These are phyloP conservation scores for Drosophila prosaltans DNA, from an alignment of 1,140 invertebrate genomes.

Conservation along the genomic window DNA sequence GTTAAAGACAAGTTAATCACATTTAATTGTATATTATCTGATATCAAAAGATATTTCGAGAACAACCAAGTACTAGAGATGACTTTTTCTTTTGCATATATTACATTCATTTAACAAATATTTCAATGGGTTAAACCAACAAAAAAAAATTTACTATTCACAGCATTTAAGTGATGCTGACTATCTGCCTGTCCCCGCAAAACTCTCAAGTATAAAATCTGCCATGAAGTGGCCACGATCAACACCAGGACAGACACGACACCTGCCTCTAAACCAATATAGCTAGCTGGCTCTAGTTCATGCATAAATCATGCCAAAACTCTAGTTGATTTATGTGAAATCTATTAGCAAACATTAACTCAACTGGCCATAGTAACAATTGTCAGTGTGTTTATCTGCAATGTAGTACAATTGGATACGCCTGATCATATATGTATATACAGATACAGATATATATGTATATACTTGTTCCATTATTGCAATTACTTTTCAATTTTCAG, in stretches of 20 bases:
- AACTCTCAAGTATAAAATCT: conserved; percentile 11
- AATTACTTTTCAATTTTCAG: conserved; percentile 43
- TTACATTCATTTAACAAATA: too few species aligned
- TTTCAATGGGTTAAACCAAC: background rate
- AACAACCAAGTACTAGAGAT: too few species aligned
- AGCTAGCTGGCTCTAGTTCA: conserved; percentile 14
- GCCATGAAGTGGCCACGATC: conserved; percentile 7
- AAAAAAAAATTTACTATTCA: background rate
- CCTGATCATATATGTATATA: conserved; percentile 21
- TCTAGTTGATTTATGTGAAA: conserved; percentile 72
- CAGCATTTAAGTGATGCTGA: background rate
- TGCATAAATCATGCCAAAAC: conserved; percentile 70
- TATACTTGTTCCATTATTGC: conserved; percentile 39
- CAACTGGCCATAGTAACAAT: conserved; percentile 56
- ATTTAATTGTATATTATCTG: too few species aligned
- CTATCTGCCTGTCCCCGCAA: background rate
- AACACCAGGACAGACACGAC: conserved; percentile 42
- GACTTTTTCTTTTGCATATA: too few species aligned
- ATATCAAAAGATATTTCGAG: too few species aligned
- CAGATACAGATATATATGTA: background rate
- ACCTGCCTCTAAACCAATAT: conserved; percentile 28
- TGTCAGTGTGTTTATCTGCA: conserved; percentile 30
- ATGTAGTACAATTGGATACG: conserved; percentile 50
- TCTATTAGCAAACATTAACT: conserved; percentile 77
- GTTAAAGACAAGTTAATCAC: too few species aligned